phyloP scores from a whole-genome alignment of 2,113 vertebrate genomes.

The Eonycteris spelaea region DNA sequence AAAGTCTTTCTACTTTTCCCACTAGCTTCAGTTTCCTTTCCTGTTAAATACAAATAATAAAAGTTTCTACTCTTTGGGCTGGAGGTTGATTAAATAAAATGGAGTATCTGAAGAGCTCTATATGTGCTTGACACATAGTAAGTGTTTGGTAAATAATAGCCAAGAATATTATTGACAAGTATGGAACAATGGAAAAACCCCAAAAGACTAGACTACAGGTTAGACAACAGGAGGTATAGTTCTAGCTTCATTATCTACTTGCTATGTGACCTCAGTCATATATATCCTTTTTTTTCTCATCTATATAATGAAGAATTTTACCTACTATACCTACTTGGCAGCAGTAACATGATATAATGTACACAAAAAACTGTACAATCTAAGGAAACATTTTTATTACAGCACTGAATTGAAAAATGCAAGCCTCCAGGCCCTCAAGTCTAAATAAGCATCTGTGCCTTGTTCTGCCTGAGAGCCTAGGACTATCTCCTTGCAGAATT shows the following conservation, averaged over 20 bases:
- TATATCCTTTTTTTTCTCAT: neutral
- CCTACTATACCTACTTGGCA: neutral
- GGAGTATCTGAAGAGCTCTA: neutral
- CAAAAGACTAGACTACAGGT: neutral
- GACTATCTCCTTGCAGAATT: neutral
- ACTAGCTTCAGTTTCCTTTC: neutral
- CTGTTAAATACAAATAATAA: neutral
- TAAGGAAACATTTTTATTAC: neutral
- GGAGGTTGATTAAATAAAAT: neutral
- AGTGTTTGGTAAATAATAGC: neutral
- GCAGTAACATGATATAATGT: neutral
- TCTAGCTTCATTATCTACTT: neutral
- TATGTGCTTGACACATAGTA: neutral
- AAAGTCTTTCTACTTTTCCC: neutral
- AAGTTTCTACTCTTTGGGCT: neutral
- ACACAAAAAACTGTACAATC: neutral
- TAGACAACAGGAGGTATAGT: neutral
- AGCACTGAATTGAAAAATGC: neutral
- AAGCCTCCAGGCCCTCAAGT: neutral
- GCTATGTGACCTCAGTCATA: neutral
- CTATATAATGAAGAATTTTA: neutral
- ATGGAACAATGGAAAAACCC: neutral
- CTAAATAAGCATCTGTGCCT: neutral
- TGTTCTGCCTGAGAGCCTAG: conserved; percentile 29
- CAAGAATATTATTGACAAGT: neutral